Evolutionary conservation across 64 coral and sea anemone species (phyloP).

Genomic region (Astreopora myriophthalma): DNA sequence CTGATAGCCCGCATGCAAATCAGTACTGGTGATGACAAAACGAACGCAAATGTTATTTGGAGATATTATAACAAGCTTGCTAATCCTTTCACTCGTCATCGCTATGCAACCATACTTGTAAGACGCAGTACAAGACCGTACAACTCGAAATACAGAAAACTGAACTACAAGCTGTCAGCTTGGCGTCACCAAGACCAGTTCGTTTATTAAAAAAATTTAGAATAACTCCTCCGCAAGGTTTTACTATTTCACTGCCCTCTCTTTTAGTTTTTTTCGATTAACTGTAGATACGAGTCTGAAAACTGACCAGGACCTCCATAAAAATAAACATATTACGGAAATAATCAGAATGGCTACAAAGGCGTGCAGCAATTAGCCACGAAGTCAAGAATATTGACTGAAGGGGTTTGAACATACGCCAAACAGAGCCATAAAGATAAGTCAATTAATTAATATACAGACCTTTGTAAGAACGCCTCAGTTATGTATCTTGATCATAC

Average conservation of each 20-base stretch:
- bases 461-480: background rate
- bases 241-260: no score
- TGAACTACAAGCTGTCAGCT: no score
- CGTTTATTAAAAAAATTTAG: no score
- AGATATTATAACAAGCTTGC: background rate
- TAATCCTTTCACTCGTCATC: background rate
- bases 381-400: background rate
- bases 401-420: background rate
- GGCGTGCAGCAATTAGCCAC: background rate
- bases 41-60: background rate
- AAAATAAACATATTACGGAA: slow-evolving; percentile 16
- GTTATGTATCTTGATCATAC: background rate
- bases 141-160: no score
- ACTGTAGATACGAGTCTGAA: no score
- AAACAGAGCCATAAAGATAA: background rate
- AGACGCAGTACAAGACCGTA: no score
- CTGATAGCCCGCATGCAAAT: background rate
- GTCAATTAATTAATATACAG: background rate
- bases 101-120: background rate
- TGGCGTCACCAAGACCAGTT: no score
- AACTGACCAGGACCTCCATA: no score
- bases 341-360: background rate
- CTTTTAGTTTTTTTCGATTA: no score
- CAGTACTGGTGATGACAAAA: slow-evolving; percentile 14
- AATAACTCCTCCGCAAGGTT: no score